phyloP scores from a whole-genome alignment of 2,888 invertebrate genomes.

The Geophilus truncorum region DNA sequence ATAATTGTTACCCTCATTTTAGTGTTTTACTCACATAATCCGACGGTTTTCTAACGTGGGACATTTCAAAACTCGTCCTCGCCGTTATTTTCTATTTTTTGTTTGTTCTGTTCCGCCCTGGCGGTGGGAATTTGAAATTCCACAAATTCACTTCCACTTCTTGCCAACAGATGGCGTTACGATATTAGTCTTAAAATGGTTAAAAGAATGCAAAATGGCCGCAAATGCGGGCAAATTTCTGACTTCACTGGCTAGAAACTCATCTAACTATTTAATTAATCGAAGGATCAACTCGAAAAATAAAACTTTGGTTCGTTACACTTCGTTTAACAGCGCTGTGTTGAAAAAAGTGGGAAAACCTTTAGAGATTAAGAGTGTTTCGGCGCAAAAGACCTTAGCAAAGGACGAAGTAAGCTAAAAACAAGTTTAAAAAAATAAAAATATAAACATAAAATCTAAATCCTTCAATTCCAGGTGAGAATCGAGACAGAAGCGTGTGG shows the following conservation, averaged over 20 bases:
- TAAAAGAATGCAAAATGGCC: not conserved
- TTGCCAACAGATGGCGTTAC: not conserved
- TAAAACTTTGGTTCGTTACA: not conserved
- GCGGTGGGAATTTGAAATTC: not conserved
- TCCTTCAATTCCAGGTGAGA: constrained; percentile 53
- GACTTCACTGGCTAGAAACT: not conserved
- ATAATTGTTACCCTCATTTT: no score
- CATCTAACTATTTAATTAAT: not conserved
- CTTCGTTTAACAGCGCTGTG: constrained; percentile 52
- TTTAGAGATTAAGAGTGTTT: constrained; percentile 53
- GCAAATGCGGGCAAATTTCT: not conserved
- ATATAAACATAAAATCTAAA: not conserved
- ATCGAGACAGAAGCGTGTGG: constrained; percentile 60
- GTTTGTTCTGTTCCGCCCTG: not conserved
- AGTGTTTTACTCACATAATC: not conserved
- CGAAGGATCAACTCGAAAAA: not conserved
- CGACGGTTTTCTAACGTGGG: constrained; percentile 28
- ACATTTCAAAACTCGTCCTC: not conserved
- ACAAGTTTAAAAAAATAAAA: not conserved
- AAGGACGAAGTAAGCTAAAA: constrained; percentile 50
- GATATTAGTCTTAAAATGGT: no score
- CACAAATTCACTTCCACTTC: not conserved
- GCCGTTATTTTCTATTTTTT: not conserved
- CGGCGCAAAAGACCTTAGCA: constrained; percentile 49
- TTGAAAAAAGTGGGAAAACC: constrained; percentile 53